phyloP scores from a whole-genome alignment of 2,113 vertebrate genomes.

The Anthoscopus minutus region DNA sequence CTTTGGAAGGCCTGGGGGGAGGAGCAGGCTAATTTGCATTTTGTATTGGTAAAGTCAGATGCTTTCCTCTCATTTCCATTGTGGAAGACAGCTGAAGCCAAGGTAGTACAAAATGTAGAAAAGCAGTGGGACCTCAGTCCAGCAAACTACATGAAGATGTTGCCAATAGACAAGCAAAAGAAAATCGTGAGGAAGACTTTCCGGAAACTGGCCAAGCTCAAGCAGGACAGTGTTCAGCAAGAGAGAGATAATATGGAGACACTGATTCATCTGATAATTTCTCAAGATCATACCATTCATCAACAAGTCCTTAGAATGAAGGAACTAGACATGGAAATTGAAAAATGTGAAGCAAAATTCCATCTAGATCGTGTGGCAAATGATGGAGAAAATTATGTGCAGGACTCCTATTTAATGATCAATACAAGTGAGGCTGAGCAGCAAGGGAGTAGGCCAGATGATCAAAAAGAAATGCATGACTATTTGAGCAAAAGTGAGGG shows the following conservation, averaged over 20 bases:
- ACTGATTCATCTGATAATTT: conserved; percentile 87
- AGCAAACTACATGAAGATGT: conserved; percentile 77
- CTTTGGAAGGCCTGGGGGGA: conserved; percentile 95
- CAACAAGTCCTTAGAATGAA: conserved; percentile 87
- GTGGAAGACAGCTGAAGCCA: conserved; percentile 77
- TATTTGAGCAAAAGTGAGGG: conserved; percentile 72
- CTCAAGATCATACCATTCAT: conserved; percentile 90
- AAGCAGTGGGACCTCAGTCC: conserved; percentile 79
- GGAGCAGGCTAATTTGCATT: conserved; percentile 84
- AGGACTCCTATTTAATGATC: conserved; percentile 66
- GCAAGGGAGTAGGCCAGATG: background rate
- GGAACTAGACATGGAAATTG: conserved; percentile 85
- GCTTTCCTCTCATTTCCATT: conserved; percentile 79
- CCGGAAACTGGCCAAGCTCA: conserved; percentile 88
- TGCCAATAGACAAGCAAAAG: conserved; percentile 87
- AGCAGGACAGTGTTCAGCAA: conserved; percentile 72
- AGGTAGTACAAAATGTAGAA: conserved; percentile 70
- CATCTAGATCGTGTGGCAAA: conserved; percentile 66
- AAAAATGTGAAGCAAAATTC: conserved; percentile 73
- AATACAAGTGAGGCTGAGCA: conserved; percentile 35
- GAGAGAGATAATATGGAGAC: conserved; percentile 81
- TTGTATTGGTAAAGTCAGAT: conserved; percentile 83
- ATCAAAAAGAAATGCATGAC: conserved; percentile 68
- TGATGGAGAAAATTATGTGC: conserved; percentile 71
- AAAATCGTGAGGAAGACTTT: conserved; percentile 92